Base-by-base conservation (phyloP, 2,888 invertebrate species). In the Myopa tessellatipennis region DNA sequence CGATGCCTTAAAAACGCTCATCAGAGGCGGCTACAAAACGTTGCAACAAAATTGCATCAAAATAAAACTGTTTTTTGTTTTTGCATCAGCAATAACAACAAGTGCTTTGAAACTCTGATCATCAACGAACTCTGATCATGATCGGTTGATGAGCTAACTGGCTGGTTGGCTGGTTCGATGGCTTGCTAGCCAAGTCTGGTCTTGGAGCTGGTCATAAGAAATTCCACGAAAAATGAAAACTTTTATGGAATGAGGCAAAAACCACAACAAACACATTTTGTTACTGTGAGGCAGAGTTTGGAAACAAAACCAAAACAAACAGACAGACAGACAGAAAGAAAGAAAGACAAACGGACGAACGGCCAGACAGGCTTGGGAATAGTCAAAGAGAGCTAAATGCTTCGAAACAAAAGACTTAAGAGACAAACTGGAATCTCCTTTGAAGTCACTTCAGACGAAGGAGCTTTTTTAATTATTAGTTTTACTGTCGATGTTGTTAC, bases 221-320 rank as follows among this genome's bases (percentile, higher is more conserved):
- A 70, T 70, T 70, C 70, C 70, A 18, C 26, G 70, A 70, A 70
- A 70, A 70, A 70, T n/a, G 34, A 16, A 52, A 70, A 70, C 52
- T 5, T 52, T 55, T 70, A 55, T 52, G 16, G 52, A 69, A 52
- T 26, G 34, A 50, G 18, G 34, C 3, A 6, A 52, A 69, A 69
- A 8, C 10, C 5, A 26, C 26, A 52, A 34, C 69, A 26, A 16
- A 40, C 36, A 16, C 34, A 63, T 36, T 40, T 69, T 26, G 69
- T 5, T 10, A 0, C 26, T 45, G 69, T 70, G 34, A 55, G 12
- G 16, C 36, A 34, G 8, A 34, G 55, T 70, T 70, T 70, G 34
- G 7, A 55, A 55, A 70, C 6, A 36, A 52, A 70, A 34, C 8
- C 14, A 34, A 36, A 12, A 7, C 5, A 58, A 14, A n/a, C 40